These are phyloP conservation scores for Aphelenchoides fujianensis DNA, from an alignment of 1,140 invertebrate species.

Conservation along the genomic window DNA sequence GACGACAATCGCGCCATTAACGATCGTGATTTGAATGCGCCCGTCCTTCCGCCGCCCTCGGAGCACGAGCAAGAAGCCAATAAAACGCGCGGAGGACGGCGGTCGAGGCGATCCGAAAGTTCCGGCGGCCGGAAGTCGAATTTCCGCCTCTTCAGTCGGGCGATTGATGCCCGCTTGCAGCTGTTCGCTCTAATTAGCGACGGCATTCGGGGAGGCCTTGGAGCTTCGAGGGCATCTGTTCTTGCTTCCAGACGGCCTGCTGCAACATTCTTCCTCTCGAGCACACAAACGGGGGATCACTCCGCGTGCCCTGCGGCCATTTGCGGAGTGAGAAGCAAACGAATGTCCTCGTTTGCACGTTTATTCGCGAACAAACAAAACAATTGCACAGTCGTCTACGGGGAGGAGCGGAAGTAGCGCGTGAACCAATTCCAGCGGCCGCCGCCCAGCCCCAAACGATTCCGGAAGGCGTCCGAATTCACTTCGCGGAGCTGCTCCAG, in stretches of 20 bases:
- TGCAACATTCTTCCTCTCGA: too few relatives aligned
- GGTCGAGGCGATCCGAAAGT: background rate
- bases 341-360: background rate
- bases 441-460: background rate
- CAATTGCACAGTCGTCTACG: background rate
- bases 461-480: background rate
- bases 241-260: too few relatives aligned
- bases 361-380: background rate
- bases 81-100: background rate
- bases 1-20: slow-evolving; percentile 5
- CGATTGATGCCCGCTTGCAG: too few relatives aligned
- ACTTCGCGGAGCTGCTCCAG: slow-evolving; percentile 6
- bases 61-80: too few relatives aligned
- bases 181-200: too few relatives aligned
- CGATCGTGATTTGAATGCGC: background rate
- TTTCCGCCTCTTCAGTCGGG: too few relatives aligned
- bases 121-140: background rate
- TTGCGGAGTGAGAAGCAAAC: background rate
- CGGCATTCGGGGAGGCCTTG: too few relatives aligned
- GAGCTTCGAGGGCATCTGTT: too few relatives aligned
- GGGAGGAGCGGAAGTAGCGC: background rate
- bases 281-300: too few relatives aligned
- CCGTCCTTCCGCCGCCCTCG: too few relatives aligned
- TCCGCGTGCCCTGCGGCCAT: background rate
- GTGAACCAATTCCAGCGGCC: background rate